Base-by-base conservation (phyloP, 2,797 vertebrate species). In the Crenichthys baileyi region DNA sequence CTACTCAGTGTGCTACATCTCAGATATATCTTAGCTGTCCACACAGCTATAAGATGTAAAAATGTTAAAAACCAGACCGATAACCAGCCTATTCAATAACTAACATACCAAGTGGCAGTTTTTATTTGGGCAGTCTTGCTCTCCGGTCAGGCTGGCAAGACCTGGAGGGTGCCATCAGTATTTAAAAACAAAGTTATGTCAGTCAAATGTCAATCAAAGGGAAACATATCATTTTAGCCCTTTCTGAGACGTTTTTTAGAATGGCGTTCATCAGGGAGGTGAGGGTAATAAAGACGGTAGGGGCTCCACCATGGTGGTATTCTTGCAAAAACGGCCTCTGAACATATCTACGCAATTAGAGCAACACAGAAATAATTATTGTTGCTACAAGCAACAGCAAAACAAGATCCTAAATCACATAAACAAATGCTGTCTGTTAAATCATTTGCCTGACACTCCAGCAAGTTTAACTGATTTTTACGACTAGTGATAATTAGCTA, bases 1-100 rank as follows among this genome's bases (percentile, higher is more conserved):
- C n/a, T 75, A 65, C 39, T 71, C 39, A 70, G 5, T 72, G 86
- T 81, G 85, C 80, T 84, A 76, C 58, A 58, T 80, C 4, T 73
- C 71, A 71, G 46, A 77, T 53, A 72, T 56, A 53, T 73, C 55
- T 12, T 51, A 70, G 36, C 8, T 20, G 36, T 39, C 9, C 5
- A 41, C n/a, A 68, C 56, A 7, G 58, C 9, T 48, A 24, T 56
- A 36, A n/a, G n/a, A 36, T 72, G 13, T 72, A 15, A 39, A 9
- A 26, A 44, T 56, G 24, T 51, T 53, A 75, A 15, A 51, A 58
- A 75, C 24, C 51, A n/a, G 70, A 24, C 29, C 24, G 48, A 71
- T 61, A 51, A 50, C 51, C 67, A 48, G 48, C 36, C 26, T 31
- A 36, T 18, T 48, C 11, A 39, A 29, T 22, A 51, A 67, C 44